phyloP scores from a whole-genome alignment of 23 tunicate genomes.

The Trididemnum nubilum region DNA sequence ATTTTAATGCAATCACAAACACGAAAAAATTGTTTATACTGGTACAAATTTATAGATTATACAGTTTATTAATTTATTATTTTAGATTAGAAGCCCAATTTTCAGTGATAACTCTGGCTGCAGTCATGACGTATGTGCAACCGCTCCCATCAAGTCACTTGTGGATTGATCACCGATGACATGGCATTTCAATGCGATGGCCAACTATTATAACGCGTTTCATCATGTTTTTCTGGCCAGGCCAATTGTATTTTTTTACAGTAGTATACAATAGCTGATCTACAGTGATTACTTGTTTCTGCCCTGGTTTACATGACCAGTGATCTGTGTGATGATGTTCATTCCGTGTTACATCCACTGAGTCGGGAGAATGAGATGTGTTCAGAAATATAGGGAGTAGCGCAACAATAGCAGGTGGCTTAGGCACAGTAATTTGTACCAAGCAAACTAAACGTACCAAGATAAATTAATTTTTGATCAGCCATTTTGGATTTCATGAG shows the following conservation, averaged over 20 bases:
- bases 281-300: not conserved
- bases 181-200: not conserved
- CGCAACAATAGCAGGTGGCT: too few relatives aligned
- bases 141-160: not conserved
- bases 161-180: not conserved
- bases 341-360: not conserved
- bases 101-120: not conserved
- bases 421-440: too few relatives aligned
- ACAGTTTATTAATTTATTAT: too few relatives aligned
- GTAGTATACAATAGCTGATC: not conserved
- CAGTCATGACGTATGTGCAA: not conserved
- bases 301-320: not conserved
- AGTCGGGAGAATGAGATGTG: too few relatives aligned
- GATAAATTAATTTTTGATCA: too few relatives aligned
- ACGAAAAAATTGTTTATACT: too few relatives aligned
- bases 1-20: too few relatives aligned
- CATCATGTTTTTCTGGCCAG: not conserved
- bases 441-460: too few relatives aligned
- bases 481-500: too few relatives aligned
- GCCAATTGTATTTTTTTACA: not conserved
- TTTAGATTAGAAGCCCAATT: not conserved
- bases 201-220: not conserved
- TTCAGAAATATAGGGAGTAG: too few relatives aligned
- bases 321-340: not conserved
- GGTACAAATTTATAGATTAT: too few relatives aligned